Evolutionary conservation across 2,888 invertebrate genomes (phyloP).

Genomic region (Microdon myrmicae): DNA sequence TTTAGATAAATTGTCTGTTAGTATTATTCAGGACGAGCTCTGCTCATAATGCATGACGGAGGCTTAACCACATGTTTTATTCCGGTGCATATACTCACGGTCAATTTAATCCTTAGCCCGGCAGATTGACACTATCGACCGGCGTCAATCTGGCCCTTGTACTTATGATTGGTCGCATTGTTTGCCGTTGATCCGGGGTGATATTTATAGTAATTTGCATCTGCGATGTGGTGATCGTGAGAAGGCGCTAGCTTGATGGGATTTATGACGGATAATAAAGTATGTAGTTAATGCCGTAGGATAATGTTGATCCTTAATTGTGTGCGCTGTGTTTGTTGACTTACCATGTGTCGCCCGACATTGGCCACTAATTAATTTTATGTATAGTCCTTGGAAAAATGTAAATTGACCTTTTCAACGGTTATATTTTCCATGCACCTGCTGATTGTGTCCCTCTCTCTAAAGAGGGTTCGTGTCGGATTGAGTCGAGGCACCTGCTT

Average conservation of each 20-base stretch:
- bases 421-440: conserved; percentile 32
- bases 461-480: no score
- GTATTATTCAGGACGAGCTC: conserved; percentile 37
- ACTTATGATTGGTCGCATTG: conserved; percentile 40
- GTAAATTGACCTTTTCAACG: conserved; percentile 10
- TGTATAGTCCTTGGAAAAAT: conserved; percentile 3
- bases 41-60: conserved; percentile 39
- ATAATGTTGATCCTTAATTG: conserved; percentile 48
- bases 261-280: conserved; percentile 46
- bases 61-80: conserved; percentile 52
- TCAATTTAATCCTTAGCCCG: conserved; percentile 65
- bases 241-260: conserved; percentile 36
- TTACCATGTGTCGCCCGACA: conserved; percentile 20
- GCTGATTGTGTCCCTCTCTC: not conserved
- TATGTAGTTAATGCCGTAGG: conserved; percentile 33
- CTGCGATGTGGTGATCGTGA: conserved; percentile 40
- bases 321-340: conserved; percentile 48
- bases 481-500: conserved; percentile 24
- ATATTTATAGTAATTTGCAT: conserved; percentile 35
- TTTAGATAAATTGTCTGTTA: conserved; percentile 53
- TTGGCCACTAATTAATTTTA: conserved; percentile 4
- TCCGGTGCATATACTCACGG: conserved; percentile 55
- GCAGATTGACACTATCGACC: conserved; percentile 49
- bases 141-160: conserved; percentile 25
- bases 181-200: conserved; percentile 31